Percentiles rank a stretch among this genome's conserved stretches.
Evolutionary conservation across 2,113 vertebrate species (phyloP).

Genomic region (Paradoxurus hermaphroditus): DNA sequence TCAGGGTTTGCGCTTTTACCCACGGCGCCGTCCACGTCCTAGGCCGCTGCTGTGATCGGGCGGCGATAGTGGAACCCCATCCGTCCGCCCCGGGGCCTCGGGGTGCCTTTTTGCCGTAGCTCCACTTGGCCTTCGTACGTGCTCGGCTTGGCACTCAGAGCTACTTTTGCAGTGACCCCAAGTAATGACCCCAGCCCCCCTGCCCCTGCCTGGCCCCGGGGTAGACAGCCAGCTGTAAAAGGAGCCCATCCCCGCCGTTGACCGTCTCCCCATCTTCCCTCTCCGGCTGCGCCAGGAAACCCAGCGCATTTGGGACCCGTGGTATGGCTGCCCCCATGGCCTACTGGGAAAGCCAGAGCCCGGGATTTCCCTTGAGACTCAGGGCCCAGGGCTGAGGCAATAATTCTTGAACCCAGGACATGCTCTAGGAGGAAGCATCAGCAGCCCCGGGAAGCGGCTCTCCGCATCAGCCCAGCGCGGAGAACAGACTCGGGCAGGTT

Average conservation of each 20-base stretch:
- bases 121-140: background rate
- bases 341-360: background rate
- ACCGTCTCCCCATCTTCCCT: too few relatives aligned
- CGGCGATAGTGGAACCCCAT: background rate
- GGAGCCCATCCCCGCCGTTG: accelerated
- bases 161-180: background rate
- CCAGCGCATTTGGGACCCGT: accelerated
- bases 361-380: background rate
- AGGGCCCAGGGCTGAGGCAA: background rate
- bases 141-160: background rate
- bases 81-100: background rate
- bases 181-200: background rate
- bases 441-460: background rate
- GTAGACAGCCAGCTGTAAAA: background rate
- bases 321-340: background rate
- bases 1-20: background rate
- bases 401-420: background rate
- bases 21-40: background rate
- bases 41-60: accelerated
- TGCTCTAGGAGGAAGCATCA: background rate
- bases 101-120: background rate
- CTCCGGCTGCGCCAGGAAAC: background rate
- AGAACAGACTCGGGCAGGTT: background rate
- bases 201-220: background rate
- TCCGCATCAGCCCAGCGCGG: too few relatives aligned